Evolutionary conservation across 2,113 vertebrate species (phyloP).

Genomic region (Nymphicus hollandicus): DNA sequence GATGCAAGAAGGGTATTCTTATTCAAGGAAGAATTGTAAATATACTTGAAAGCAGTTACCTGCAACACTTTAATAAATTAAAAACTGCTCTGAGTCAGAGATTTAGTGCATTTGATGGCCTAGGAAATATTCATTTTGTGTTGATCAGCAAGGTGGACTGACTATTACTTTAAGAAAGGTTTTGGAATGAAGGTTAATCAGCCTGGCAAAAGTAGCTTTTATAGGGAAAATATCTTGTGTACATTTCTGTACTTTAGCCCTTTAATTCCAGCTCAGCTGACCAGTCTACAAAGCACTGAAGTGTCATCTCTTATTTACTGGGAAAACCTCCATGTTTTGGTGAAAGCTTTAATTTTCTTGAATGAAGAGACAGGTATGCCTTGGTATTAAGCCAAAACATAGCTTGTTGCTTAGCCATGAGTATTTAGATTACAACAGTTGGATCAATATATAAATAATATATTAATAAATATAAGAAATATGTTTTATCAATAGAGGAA

Average conservation of each 20-base stretch:
- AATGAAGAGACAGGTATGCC: neutral
- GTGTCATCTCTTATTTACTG: neutral
- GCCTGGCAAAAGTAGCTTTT: neutral
- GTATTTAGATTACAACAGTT: neutral
- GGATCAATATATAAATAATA: neutral
- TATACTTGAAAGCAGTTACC: neutral
- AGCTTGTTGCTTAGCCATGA: neutral
- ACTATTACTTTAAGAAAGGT: neutral
- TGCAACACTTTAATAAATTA: neutral
- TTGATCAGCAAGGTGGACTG: neutral
- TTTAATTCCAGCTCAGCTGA: neutral
- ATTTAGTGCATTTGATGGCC: neutral
- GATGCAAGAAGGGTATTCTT: neutral
- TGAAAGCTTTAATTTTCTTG: constrained; percentile 35
- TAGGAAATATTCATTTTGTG: neutral
- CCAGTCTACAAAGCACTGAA: neutral
- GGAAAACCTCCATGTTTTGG: neutral
- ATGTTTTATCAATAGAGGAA: neutral
- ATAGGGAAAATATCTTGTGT: neutral
- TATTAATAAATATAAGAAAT: neutral
- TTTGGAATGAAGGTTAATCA: neutral
- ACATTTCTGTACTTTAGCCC: neutral
- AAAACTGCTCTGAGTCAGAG: neutral
- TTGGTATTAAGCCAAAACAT: neutral
- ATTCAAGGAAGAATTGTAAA: neutral